These are phyloP conservation scores for Ceryle rudis DNA, from an alignment of 2,797 vertebrate species.

Conservation along the genomic window DNA sequence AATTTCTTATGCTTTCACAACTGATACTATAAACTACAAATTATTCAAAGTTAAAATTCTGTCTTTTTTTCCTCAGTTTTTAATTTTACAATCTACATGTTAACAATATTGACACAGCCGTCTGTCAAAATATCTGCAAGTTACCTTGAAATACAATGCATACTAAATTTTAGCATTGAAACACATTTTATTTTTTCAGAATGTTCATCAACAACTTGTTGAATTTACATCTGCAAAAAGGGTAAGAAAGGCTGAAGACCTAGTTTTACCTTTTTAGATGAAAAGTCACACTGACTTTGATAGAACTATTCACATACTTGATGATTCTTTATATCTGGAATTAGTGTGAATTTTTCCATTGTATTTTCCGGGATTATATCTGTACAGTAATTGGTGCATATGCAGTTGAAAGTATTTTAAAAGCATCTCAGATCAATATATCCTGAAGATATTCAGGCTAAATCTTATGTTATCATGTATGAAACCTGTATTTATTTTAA, in stretches of 20 bases:
- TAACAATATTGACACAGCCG: background rate
- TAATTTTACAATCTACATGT: background rate
- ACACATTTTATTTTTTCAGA: background rate
- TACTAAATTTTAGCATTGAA: background rate
- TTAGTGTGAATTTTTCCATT: background rate
- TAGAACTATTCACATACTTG: background rate
- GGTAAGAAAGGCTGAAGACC: background rate
- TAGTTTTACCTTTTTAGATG: background rate
- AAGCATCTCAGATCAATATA: background rate
- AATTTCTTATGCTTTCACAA: background rate
- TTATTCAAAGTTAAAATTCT: background rate
- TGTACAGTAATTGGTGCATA: background rate
- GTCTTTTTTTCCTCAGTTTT: rapidly evolving
- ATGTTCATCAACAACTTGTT: background rate
- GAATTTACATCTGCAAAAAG: background rate
- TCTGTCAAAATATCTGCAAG: background rate
- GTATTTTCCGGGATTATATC: background rate
- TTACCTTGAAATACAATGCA: background rate
- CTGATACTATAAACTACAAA: background rate
- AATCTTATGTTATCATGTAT: background rate
- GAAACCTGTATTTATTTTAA: background rate
- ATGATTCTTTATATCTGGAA: background rate
- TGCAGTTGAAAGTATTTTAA: background rate
- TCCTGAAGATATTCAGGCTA: background rate
- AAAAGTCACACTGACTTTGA: background rate